Evolutionary conservation across 2,113 vertebrate genomes (phyloP).

Genomic region (Uria aalge): DNA sequence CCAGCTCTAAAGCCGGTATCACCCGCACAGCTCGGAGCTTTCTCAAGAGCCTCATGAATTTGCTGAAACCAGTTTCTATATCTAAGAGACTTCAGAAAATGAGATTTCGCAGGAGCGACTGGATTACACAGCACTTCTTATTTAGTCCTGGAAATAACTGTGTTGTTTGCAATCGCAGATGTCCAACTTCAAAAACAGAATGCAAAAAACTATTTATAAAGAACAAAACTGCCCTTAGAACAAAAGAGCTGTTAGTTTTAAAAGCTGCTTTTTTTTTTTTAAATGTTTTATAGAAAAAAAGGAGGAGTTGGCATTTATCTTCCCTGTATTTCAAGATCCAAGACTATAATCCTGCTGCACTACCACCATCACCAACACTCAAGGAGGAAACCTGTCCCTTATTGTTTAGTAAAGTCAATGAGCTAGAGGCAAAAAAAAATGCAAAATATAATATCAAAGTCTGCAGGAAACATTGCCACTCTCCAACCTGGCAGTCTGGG

Average conservation of each 20-base stretch:
- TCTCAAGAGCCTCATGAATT: background rate
- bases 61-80: background rate
- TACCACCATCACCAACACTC: too few relatives aligned
- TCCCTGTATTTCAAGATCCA: background rate
- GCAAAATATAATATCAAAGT: background rate
- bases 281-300: background rate
- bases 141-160: background rate
- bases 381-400: background rate
- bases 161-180: background rate
- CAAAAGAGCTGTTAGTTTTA: background rate
- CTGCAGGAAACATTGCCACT: background rate
- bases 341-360: background rate
- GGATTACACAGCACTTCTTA: background rate
- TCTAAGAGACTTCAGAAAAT: background rate
- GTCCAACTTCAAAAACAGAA: background rate
- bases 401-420: background rate
- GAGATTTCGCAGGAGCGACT: background rate
- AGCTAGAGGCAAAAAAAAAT: background rate
- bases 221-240: background rate
- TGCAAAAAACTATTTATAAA: background rate
- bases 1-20: background rate
- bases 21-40: background rate
- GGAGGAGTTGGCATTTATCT: background rate
- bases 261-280: background rate
- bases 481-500: background rate